phyloP scores from a whole-genome alignment of 1,140 invertebrate genomes.

The Lamellibrachia luymesi region DNA sequence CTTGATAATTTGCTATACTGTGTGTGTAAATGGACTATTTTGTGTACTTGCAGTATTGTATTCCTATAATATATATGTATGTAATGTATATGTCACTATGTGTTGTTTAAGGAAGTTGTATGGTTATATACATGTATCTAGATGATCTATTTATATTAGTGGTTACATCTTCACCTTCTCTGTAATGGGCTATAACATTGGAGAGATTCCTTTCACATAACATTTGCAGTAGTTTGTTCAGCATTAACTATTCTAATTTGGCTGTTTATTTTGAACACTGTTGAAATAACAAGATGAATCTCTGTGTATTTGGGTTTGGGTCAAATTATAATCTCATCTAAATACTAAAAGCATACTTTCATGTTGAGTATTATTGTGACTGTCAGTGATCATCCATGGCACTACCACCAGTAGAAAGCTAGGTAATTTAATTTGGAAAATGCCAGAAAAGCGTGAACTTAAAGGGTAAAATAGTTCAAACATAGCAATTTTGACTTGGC shows the following conservation, averaged over 20 bases:
- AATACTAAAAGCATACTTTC: too few species aligned
- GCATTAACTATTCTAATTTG: neutral
- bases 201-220: neutral
- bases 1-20: neutral
- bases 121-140: neutral
- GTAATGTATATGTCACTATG: neutral
- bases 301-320: neutral
- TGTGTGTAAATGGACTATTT: neutral
- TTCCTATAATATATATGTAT: neutral
- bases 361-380: neutral
- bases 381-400: neutral
- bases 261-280: neutral
- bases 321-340: too few species aligned
- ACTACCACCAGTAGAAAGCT: neutral
- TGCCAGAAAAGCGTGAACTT: neutral
- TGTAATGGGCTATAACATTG: neutral
- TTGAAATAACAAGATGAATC: neutral
- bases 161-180: neutral
- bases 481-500: neutral
- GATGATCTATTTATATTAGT: neutral
- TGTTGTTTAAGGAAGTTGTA: neutral
- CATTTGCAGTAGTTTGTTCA: neutral
- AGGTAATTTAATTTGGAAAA: neutral
- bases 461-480: neutral
- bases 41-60: constrained; percentile 5